Percentiles rank a stretch among this genome's conserved stretches.
phyloP scores from a whole-genome alignment of 2,888 invertebrate species.

The Melitaea athalia region DNA sequence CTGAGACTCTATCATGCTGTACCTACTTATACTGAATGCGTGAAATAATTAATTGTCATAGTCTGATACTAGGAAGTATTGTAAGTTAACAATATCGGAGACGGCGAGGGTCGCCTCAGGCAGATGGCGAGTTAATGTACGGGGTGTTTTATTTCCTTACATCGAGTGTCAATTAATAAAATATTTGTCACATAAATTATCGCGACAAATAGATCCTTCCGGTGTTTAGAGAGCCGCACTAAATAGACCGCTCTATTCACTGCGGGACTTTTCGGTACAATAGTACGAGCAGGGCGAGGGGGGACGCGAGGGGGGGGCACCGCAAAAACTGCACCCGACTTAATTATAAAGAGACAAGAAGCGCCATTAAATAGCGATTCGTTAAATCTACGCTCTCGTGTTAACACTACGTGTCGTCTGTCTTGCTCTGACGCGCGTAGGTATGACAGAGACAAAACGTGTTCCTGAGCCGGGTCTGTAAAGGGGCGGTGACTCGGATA shows the following conservation, averaged over 20 bases:
- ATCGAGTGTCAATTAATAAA: constrained; percentile 75
- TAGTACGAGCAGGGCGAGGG: constrained; percentile 53
- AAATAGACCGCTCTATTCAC: constrained; percentile 58
- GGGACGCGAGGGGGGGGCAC: constrained; percentile 49
- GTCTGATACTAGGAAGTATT: constrained; percentile 14
- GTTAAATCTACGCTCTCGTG: constrained; percentile 80
- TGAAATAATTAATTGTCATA: constrained; percentile 4
- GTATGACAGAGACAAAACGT: constrained; percentile 53
- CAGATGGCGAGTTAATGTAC: constrained; percentile 52
- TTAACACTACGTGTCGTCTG: constrained; percentile 67
- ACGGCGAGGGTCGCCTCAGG: constrained; percentile 13
- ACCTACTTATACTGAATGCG: background rate
- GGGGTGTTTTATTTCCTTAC: constrained; percentile 64
- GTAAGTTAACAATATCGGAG: background rate
- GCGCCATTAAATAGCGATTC: constrained; percentile 82
- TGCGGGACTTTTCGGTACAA: constrained; percentile 60
- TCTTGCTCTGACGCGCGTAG: constrained; percentile 50
- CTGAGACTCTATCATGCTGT: background rate
- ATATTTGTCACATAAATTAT: constrained; percentile 78
- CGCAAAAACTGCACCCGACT: constrained; percentile 82
- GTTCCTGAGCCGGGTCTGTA: constrained; percentile 79
- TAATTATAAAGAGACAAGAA: constrained; percentile 83
- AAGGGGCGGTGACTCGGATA: constrained; percentile 86
- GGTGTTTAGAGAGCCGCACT: constrained; percentile 52
- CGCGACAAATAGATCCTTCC: constrained; percentile 63